Evolutionary conservation across 2,888 invertebrate genomes (phyloP).

Genomic region (Stenurella melanura): DNA sequence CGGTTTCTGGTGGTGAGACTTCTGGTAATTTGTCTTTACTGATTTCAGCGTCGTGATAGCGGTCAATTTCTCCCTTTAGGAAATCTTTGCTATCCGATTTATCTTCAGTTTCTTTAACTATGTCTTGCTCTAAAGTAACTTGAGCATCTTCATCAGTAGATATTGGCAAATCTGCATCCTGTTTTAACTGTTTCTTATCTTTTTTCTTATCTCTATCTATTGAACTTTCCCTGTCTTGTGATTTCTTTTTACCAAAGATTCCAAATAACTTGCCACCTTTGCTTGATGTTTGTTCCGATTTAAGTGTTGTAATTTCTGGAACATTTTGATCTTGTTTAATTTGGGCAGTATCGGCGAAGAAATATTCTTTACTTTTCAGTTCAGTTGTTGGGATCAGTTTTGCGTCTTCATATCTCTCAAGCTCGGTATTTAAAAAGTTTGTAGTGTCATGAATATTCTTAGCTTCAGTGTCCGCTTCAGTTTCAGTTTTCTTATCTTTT

Average conservation of each 20-base stretch:
- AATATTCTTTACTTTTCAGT: background rate
- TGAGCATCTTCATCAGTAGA: background rate
- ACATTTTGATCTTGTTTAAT: constrained; percentile 13
- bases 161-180: constrained; percentile 27
- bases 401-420: constrained; percentile 25
- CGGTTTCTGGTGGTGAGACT: constrained; percentile 11
- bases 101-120: constrained; percentile 17
- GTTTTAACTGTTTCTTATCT: constrained; percentile 42
- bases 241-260: constrained; percentile 63
- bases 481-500: background rate
- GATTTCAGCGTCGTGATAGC: constrained; percentile 59
- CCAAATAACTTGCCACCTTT: constrained; percentile 59
- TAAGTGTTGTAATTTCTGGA: constrained; percentile 28
- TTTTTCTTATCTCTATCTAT: constrained; percentile 49
- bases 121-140: constrained; percentile 35
- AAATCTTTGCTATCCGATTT: constrained; percentile 63
- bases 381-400: background rate
- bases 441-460: constrained; percentile 56
- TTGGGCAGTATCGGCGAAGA: constrained; percentile 17
- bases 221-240: constrained; percentile 56
- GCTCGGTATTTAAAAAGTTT: constrained; percentile 56
- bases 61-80: constrained; percentile 62
- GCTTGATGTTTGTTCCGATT: constrained; percentile 44
- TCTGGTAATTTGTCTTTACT: constrained; percentile 3
- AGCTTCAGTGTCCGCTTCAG: constrained; percentile 44